Evolutionary conservation across 2,888 invertebrate genomes (phyloP), one percentile per base, ranked within the genome.

Genomic region (Platerodrilus igneus): DNA sequence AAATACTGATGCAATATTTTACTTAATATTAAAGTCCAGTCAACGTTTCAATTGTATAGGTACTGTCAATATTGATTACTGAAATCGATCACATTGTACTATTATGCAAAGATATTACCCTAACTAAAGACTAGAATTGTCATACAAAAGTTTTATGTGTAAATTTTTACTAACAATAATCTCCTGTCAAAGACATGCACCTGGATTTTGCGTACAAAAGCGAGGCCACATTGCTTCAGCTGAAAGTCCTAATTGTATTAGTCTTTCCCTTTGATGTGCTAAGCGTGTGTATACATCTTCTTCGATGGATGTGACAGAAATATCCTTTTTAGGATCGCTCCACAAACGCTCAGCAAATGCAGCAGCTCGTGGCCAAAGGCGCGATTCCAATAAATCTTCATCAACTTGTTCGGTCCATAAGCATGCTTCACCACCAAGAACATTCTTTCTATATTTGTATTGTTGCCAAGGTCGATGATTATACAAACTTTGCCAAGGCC

Each of bases 401-500:
- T 80, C 84, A 22, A 82, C 77, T 70, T 88, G 89, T 66, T 91
- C 91, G 32, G 80, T 83, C 91, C 91, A 92, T 54, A 88, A 73
- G 45, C 88, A 86, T 9, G 81, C 88, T 61, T 88, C 86, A 2
- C 86, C 88, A 1, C 90, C 91, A 31, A 83, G 66, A 9, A 80
- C 66, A 23, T 72, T 59, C 15, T 65, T 60, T 38, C 67, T 59
- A 37, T 66, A 48, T 14, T 72, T 55, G 22, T 64, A 64, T 18
- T 69, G 70, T 42, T 74, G 72, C 83, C 86, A 84, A 1, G 88
- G 89, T 48, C 83, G 74, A 64, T 90, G 89, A 64, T 81, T 84
- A 68, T 90, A 91, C 30, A 89, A 77, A 47, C 83, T 83, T 64
- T 90, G 89, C 90, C 90, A 90, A 30, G 86, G 83, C 42, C 85